A percentile compares a stretch with the other conserved stretches of the same genome.
Conservation (phyloP, 2,888 invertebrate genomes). For the Tenthredo livida region DNA sequence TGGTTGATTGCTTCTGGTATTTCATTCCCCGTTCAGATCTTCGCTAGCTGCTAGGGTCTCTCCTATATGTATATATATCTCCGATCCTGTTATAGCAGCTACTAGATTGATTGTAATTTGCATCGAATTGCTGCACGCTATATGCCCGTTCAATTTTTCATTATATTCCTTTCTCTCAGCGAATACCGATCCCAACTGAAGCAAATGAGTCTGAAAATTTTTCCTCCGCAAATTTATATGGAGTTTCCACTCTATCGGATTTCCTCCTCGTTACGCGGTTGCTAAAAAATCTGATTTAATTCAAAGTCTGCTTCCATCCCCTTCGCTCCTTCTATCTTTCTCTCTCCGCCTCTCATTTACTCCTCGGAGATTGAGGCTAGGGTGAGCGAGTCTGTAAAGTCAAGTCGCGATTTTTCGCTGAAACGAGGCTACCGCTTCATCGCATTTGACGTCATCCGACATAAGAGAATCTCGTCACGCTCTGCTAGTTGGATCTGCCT, state of each 20-base stretch:
- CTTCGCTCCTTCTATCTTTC: neutral
- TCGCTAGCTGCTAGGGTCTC: neutral
- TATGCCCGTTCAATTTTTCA: neutral
- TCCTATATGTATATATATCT: neutral
- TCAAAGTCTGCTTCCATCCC: constrained; percentile 11
- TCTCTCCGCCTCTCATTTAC: constrained; percentile 1
- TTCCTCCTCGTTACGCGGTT: neutral
- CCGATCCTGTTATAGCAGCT: neutral
- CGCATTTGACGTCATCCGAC: constrained; percentile 27
- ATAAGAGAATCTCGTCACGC: constrained; percentile 18
- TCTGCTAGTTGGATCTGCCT: constrained; percentile 29
- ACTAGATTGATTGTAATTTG: constrained; percentile 21
- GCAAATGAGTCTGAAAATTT: constrained; percentile 19
- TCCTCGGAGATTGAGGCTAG: neutral
- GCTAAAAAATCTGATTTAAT: constrained; percentile 24
- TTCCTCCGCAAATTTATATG: neutral
- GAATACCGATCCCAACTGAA: neutral
- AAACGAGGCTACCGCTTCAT: constrained; percentile 24
- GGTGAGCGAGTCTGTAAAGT: constrained; percentile 27
- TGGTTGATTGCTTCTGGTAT: constrained; percentile 43
- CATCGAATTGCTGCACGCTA: constrained; percentile 3
- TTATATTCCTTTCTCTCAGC: neutral
- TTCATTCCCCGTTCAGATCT: constrained; percentile 1
- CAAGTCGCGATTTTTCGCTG: constrained; percentile 21
- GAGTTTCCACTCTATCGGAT: constrained; percentile 1